Evolutionary conservation across 1,140 invertebrate species (phyloP).

Genomic region (Brachystomella parvula): DNA sequence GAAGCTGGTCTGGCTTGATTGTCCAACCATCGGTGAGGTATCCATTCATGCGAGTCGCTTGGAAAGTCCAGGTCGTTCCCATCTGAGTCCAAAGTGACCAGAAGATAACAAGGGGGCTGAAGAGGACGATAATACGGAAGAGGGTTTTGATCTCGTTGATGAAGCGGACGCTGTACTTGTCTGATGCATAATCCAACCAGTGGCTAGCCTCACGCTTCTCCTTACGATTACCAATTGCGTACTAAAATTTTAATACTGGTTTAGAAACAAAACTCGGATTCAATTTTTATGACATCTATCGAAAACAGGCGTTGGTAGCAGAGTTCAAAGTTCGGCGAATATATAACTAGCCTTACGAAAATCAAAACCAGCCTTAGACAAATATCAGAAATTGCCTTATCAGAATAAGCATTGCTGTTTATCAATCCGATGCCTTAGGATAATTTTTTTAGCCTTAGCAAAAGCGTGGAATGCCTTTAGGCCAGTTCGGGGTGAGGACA

Average conservation of each 20-base stretch:
- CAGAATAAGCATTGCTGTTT: neutral
- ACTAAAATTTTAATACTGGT: constrained; percentile 37
- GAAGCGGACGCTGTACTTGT: constrained; percentile 57
- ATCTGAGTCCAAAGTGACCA: neutral
- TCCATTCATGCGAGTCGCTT: constrained; percentile 84
- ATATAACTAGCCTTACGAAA: no score
- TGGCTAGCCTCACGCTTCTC: constrained; percentile 52
- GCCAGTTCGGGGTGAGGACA: no score
- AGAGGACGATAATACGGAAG: constrained; percentile 64
- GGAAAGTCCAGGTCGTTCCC: constrained; percentile 68
- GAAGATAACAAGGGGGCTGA: constrained; percentile 73
- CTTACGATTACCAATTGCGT: constrained; percentile 40
- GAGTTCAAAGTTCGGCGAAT: no score
- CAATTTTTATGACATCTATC: no score
- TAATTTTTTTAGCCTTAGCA: no score
- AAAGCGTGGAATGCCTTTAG: no score
- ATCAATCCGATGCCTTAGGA: neutral
- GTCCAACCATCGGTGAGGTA: constrained; percentile 53
- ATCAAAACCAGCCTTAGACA: no score
- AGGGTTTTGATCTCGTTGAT: constrained; percentile 67
- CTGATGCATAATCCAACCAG: constrained; percentile 69
- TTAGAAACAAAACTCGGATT: neutral
- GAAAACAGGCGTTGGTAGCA: no score
- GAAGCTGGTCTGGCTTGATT: constrained; percentile 83
- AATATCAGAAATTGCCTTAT: no score